These are phyloP conservation scores for Zingel zingel DNA, from an alignment of 2,113 vertebrate species.

Conservation along the genomic window DNA sequence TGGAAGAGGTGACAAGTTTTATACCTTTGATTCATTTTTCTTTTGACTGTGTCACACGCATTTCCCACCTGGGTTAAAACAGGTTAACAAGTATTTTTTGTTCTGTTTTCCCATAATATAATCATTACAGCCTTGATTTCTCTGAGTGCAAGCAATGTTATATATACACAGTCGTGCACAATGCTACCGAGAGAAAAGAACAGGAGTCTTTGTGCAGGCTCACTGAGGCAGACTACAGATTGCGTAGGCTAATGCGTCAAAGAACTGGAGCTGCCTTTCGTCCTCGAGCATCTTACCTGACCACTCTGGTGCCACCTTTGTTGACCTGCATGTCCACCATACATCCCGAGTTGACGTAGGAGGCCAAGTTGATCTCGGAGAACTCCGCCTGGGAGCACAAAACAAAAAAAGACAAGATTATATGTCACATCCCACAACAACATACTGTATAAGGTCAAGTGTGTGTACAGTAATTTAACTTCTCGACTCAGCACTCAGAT, in stretches of 20 bases:
- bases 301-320: conserved; percentile 92
- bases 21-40: too few species aligned
- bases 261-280: not conserved
- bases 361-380: conserved; percentile 94
- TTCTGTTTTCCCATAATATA: conserved; percentile 16
- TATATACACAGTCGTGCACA: conserved; percentile 28
- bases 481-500: not conserved
- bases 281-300: conserved; percentile 87
- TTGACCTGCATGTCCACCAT: conserved; percentile 95
- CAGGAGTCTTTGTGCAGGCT: conserved; percentile 46
- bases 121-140: conserved; percentile 35
- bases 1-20: not conserved
- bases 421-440: not conserved
- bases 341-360: conserved; percentile 91
- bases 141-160: conserved; percentile 20
- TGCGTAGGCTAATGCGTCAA: conserved; percentile 32
- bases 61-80: not conserved
- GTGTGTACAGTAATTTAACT: not conserved
- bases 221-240: conserved; percentile 31
- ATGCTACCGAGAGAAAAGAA: conserved; percentile 29
- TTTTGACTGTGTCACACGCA: too few species aligned
- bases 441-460: not conserved
- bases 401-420: conserved; percentile 12
- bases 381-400: conserved; percentile 90
- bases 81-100: not conserved